Conservation (phyloP, 2,797 vertebrate genomes). For the Peromyscus eremicus region DNA sequence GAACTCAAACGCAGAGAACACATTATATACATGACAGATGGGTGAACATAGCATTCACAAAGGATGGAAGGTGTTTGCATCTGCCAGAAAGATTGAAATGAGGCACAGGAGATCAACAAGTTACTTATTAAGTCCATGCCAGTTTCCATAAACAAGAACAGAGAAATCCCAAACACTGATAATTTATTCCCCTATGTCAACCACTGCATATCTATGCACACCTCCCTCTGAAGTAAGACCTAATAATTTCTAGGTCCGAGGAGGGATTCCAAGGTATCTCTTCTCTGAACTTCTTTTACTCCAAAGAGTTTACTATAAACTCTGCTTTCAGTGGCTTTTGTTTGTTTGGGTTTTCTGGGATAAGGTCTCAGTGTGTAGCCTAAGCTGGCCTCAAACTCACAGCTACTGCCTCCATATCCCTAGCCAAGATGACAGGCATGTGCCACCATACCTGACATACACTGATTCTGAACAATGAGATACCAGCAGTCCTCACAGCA, state of each 20-base stretch:
- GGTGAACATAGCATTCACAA: background rate
- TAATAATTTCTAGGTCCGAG: constrained; percentile 12
- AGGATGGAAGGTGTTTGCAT: constrained; percentile 59
- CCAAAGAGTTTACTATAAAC: background rate
- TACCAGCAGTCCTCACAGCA: background rate
- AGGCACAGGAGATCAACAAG: background rate
- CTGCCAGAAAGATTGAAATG: constrained; percentile 50
- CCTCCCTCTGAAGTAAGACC: background rate
- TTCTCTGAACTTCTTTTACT: constrained; percentile 40
- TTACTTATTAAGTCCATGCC: background rate
- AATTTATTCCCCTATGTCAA: background rate
- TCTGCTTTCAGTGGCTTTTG: background rate
- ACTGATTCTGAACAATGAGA: background rate
- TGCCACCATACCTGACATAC: background rate
- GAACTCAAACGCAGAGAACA: constrained; percentile 61
- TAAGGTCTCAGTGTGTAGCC: too few species aligned
- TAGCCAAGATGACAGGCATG: background rate
- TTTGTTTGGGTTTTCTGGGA: background rate
- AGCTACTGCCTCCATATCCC: background rate
- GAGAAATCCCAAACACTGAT: background rate
- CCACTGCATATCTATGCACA: background rate
- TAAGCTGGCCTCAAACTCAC: background rate
- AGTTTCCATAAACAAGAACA: constrained; percentile 21
- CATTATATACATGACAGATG: constrained; percentile 57
- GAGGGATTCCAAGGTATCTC: constrained; percentile 3